Evolutionary conservation across 2,888 invertebrate genomes (phyloP).

Genomic region (Petrolisthes manimaculis): DNA sequence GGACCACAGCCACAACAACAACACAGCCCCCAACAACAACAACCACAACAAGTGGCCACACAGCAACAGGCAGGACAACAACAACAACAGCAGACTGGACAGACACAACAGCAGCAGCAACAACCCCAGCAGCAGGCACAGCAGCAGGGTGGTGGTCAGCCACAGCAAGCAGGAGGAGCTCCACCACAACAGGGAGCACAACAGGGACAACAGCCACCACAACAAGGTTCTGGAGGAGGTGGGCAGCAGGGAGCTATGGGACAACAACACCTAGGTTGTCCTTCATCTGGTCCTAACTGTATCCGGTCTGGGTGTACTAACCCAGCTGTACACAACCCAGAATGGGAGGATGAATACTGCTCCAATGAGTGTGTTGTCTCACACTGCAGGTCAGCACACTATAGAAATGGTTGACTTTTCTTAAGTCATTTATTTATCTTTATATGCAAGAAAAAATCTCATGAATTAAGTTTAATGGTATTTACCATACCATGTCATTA

Average conservation of each 20-base stretch:
- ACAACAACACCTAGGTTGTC: constrained; percentile 50
- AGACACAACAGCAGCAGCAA: constrained; percentile 55
- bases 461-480: too few species aligned
- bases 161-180: constrained; percentile 3
- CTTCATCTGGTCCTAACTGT: constrained; percentile 72
- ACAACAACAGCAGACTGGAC: constrained; percentile 47
- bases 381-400: constrained; percentile 82
- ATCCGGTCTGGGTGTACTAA: constrained; percentile 92
- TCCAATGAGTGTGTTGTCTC: constrained; percentile 96
- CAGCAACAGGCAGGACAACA: constrained; percentile 50
- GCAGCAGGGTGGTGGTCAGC: constrained; percentile 28
- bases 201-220: constrained; percentile 43
- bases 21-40: constrained; percentile 52
- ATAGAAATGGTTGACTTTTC: too few species aligned
- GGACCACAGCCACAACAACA: constrained; percentile 50
- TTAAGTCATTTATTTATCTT: too few species aligned
- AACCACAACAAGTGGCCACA: constrained; percentile 51
- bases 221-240: constrained; percentile 39
- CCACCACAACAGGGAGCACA: constrained; percentile 41
- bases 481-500: neutral
- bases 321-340: constrained; percentile 88
- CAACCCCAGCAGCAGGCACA: constrained; percentile 48
- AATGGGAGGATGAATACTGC: constrained; percentile 98
- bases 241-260: constrained; percentile 44
- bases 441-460: too few species aligned